phyloP scores from a whole-genome alignment of 1,140 invertebrate species.

The Pseudomyrmex pallidus region DNA sequence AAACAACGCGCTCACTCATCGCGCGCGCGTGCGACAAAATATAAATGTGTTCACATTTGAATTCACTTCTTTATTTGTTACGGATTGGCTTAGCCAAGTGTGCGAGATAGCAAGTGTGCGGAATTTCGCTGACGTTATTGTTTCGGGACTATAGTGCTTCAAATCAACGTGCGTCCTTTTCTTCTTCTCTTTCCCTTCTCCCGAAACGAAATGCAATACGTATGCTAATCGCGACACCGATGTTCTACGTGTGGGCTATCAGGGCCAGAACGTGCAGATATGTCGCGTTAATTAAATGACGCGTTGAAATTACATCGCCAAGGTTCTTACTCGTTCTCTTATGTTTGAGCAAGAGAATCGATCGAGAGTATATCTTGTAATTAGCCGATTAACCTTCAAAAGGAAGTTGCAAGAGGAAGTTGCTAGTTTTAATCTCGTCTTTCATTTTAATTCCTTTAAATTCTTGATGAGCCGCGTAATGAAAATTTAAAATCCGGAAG shows the following conservation, averaged over 20 bases:
- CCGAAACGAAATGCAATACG: constrained; percentile 51
- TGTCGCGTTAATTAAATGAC: constrained; percentile 38
- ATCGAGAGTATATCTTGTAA: neutral
- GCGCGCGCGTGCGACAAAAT: neutral
- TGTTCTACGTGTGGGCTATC: constrained; percentile 31
- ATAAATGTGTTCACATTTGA: constrained; percentile 27
- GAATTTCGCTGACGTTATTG: constrained; percentile 53
- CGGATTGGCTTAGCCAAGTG: constrained; percentile 1
- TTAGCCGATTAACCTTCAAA: neutral
- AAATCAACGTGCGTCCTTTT: constrained; percentile 41
- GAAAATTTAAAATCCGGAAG: neutral
- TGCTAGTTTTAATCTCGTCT: neutral
- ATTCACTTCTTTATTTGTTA: constrained; percentile 4
- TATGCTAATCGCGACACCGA: constrained; percentile 50
- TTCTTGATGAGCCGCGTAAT: neutral
- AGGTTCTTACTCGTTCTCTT: neutral
- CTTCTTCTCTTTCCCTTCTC: too few relatives aligned
- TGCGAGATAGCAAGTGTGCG: neutral
- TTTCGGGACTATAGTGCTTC: constrained; percentile 37
- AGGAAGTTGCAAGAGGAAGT: neutral
- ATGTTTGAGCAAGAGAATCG: constrained; percentile 2
- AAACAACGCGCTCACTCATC: neutral
- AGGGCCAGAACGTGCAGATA: constrained; percentile 33
- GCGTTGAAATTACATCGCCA: constrained; percentile 22
- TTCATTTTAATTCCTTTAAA: neutral